Conservation (phyloP, 1,140 invertebrate species). For the Bombus terrestris region DNA sequence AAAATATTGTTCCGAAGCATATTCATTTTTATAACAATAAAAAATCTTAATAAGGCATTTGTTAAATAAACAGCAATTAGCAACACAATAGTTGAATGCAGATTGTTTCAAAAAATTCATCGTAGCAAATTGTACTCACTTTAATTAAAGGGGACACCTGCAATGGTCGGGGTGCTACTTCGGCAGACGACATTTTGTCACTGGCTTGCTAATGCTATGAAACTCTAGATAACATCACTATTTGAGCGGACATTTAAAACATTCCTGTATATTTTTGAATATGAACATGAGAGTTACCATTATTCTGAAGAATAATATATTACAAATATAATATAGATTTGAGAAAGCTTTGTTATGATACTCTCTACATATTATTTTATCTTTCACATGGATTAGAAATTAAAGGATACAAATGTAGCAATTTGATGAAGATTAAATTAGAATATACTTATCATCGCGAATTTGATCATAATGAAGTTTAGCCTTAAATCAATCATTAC, state of each 20-base stretch:
- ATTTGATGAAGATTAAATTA: not conserved
- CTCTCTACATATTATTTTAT: no score
- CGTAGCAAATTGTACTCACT: conserved; percentile 79
- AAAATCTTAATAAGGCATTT: not conserved
- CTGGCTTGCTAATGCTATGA: not conserved
- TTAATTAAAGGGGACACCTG: conserved; percentile 89
- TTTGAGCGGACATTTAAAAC: not conserved
- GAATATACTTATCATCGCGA: not conserved
- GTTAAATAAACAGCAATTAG: no score
- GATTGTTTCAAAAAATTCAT: not conserved
- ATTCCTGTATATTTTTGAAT: not conserved
- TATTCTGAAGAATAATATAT: not conserved
- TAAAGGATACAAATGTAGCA: not conserved
- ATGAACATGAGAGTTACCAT: not conserved
- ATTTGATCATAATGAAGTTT: not conserved
- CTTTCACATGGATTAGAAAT: not conserved
- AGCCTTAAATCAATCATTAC: not conserved
- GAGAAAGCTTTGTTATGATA: not conserved
- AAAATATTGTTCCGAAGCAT: not conserved
- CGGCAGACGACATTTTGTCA: conserved; percentile 75
- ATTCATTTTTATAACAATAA: not conserved
- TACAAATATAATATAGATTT: not conserved
- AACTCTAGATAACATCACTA: not conserved
- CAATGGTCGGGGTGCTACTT: conserved; percentile 82
- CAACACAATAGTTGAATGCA: not conserved